Conservation (phyloP, 2,113 vertebrate genomes). For the Tupaia chinensis region DNA sequence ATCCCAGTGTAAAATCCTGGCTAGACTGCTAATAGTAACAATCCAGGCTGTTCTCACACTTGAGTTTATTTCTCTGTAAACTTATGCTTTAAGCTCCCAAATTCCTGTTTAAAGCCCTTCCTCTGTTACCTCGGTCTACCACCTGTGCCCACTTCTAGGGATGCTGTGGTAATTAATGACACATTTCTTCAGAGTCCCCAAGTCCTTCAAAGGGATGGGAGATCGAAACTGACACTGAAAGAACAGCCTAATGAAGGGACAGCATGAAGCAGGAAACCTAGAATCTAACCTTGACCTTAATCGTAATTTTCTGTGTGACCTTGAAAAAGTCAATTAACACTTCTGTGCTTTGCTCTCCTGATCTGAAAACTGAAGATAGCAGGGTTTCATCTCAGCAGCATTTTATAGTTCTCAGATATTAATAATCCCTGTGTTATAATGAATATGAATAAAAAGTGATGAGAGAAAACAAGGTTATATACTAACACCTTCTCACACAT, state of each 20-base stretch:
- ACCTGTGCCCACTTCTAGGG: neutral
- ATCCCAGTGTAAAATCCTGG: neutral
- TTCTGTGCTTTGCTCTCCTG: constrained; percentile 6
- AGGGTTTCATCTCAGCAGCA: neutral
- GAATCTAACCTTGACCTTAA: neutral
- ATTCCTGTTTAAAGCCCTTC: constrained; percentile 39
- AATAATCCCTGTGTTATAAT: neutral
- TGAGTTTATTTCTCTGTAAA: constrained; percentile 27
- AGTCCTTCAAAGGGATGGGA: neutral
- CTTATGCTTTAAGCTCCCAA: neutral
- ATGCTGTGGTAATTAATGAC: neutral
- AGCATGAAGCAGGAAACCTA: neutral
- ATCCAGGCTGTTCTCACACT: neutral
- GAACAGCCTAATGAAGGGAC: neutral
- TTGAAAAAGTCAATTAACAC: neutral
- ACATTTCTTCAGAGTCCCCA: neutral
- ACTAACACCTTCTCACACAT: neutral
- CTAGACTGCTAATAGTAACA: neutral
- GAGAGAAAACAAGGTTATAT: neutral
- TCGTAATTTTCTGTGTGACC: neutral
- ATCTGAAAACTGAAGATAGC: neutral
- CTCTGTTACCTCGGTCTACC: neutral
- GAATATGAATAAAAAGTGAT: neutral
- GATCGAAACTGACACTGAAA: neutral
- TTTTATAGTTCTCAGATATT: neutral